Conservation (phyloP, 1,140 invertebrate genomes). For the Pseudobourletiella spinata region DNA sequence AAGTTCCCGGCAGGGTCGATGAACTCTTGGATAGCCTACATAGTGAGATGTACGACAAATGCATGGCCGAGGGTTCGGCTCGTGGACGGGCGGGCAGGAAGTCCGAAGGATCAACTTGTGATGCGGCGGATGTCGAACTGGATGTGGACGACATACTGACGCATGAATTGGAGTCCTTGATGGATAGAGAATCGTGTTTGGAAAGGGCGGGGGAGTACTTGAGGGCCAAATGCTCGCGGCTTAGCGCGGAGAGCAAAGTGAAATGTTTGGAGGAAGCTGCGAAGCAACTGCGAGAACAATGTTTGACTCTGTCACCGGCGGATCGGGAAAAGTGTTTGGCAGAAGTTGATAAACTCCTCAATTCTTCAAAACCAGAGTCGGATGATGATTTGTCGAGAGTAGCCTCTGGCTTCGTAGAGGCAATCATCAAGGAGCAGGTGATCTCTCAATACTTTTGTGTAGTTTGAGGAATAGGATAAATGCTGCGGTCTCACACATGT, state of each 20-base stretch:
- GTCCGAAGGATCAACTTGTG: no score
- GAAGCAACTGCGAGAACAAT: not conserved
- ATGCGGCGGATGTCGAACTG: no score
- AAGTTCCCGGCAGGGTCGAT: no score
- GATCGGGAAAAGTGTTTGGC: not conserved
- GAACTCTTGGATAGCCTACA: no score
- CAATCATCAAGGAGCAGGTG: not conserved
- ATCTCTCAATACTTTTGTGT: no score
- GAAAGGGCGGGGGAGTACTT: not conserved
- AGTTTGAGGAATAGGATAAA: no score
- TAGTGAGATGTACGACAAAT: no score
- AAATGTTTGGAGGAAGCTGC: not conserved
- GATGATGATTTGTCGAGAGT: not conserved
- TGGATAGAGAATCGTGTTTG: not conserved
- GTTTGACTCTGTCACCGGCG: not conserved
- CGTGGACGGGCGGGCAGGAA: no score
- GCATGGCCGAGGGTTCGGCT: no score
- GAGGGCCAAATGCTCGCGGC: not conserved
- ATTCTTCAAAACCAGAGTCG: not conserved
- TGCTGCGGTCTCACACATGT: no score
- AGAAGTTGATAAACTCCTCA: not conserved
- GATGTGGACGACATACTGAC: no score
- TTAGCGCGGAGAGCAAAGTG: not conserved
- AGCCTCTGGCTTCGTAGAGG: not conserved
- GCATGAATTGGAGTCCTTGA: no score